phyloP scores from a whole-genome alignment of 2,113 vertebrate genomes.

The Ictalurus punctatus region DNA sequence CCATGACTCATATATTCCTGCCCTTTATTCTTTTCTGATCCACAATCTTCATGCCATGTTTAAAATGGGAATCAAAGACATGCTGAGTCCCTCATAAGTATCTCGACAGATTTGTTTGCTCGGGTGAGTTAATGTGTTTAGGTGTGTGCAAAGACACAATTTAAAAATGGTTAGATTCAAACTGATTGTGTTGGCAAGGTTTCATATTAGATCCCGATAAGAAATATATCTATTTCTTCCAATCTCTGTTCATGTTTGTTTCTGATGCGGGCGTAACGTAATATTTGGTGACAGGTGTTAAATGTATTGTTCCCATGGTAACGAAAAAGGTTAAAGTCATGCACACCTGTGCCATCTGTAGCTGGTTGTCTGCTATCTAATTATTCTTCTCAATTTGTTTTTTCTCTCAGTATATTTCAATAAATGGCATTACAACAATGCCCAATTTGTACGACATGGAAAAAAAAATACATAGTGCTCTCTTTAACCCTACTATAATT shows the following conservation, averaged over 20 bases:
- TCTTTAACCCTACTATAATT: too few species aligned
- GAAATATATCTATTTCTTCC: not conserved
- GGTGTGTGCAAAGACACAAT: not conserved
- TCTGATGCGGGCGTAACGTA: slow-evolving; percentile 31
- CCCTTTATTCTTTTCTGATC: not conserved
- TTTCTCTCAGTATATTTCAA: not conserved
- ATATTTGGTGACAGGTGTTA: slow-evolving; percentile 49
- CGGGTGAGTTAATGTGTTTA: not conserved
- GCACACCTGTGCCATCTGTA: slow-evolving; percentile 39
- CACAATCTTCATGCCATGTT: not conserved
- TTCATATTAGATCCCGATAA: slow-evolving; percentile 21
- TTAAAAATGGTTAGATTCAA: not conserved
- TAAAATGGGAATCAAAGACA: not conserved
- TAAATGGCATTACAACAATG: not conserved
- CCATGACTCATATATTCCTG: not conserved
- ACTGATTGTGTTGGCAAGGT: not conserved
- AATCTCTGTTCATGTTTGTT: slow-evolving; percentile 18
- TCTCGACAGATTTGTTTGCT: not conserved
- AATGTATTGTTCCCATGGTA: slow-evolving; percentile 41
- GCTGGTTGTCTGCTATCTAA: slow-evolving; percentile 20
- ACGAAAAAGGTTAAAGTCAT: slow-evolving; percentile 24
- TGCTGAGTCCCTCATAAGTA: not conserved
- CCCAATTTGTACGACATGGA: not conserved
- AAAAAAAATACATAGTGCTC: not conserved
- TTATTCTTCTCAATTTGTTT: slow-evolving; percentile 14